Evolutionary conservation across 1,140 invertebrate genomes (phyloP), one percentile per base, ranked within the genome.

Genomic region (Drosophila eugracilis): DNA sequence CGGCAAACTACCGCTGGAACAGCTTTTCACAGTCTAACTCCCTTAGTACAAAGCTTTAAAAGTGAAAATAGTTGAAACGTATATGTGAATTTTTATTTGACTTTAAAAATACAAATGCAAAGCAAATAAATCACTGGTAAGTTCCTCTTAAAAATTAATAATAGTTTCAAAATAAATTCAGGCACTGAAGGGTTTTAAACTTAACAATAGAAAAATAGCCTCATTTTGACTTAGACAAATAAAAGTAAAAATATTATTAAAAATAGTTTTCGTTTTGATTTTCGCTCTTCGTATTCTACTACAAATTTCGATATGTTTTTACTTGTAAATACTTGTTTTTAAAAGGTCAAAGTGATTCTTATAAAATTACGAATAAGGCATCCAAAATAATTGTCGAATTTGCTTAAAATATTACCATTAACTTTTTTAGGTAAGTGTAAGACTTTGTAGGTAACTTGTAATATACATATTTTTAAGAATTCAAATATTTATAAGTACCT

Each of bases 1-100:
- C 24, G 70, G 83, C 15, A 93, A 92, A 72, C 71, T 92, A 3
- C 91, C 93, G 5, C 80, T 92, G 9, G 92, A 93, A 30, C 83
- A 92, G 19, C 90, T 94, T 3, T 93, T 93, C 9, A n/a, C 42
- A 2, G 24, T 49, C 49, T 50, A 39, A 44, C 2, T 5, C n/a
- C 5, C 6, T 6, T 5, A 42, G 36, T 67, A 37, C 6, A 66
- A 32, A 24, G 15, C 19, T 9, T 26, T 17, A 15, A 6, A 12
- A 14, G 5, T 44, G 3, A 14, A 3, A 14, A 5, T 26, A 26
- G 3, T 17, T 17, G 0, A 34, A 34, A 12, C 45, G 15, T 4
- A 19, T 9, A 7, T 34, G 37, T 52, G 37, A 36, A 69, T 42
- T 34, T 69, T 67, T 69, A 67, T 28, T 67, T 36, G 17, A 44